phyloP scores from a whole-genome alignment of 2,113 vertebrate species.

The Epinephelus lanceolatus region DNA sequence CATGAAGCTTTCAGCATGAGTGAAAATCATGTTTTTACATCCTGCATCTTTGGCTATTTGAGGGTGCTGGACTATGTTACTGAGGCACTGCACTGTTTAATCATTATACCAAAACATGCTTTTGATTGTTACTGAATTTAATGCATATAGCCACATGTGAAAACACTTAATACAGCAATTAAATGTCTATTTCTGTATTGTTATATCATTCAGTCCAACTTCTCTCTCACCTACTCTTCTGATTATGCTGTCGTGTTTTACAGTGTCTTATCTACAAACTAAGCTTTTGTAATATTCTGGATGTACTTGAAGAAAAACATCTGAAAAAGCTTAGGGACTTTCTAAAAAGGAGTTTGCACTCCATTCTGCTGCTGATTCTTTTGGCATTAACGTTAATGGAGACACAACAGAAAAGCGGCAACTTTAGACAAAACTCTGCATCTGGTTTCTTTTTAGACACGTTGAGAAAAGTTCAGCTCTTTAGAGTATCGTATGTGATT shows the following conservation, averaged over 20 bases:
- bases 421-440: slow-evolving; percentile 15
- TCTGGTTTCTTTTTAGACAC: slow-evolving; percentile 37
- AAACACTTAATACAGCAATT: not conserved
- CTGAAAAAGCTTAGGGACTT: not conserved
- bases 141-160: not conserved
- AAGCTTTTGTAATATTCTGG: not conserved
- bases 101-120: not conserved
- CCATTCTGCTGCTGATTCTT: not conserved
- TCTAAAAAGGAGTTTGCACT: not conserved
- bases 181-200: not conserved
- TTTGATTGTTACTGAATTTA: not conserved
- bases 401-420: not conserved
- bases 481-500: not conserved
- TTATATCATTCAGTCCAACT: not conserved
- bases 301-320: not conserved
- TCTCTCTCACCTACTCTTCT: not conserved
- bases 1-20: no score
- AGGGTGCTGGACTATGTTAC: not conserved
- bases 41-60: not conserved
- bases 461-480: slow-evolving; percentile 1
- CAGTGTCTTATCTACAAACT: not conserved
- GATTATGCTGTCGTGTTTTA: not conserved
- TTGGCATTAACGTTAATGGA: not conserved
- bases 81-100: not conserved
- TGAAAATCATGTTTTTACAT: no score